Conservation (phyloP, 1,140 invertebrate genomes). For the Leptonema lineaticorne region DNA sequence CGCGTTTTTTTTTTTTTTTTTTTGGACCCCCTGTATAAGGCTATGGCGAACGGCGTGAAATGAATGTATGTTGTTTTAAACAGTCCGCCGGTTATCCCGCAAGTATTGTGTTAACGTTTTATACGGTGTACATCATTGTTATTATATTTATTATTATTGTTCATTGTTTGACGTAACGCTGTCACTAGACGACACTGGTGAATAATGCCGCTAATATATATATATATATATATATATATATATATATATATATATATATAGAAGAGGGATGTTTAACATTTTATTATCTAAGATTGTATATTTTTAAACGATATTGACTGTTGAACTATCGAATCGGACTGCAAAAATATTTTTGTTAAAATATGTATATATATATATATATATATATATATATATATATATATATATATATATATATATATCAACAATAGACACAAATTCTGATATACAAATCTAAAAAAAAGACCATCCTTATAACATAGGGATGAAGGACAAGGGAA, state of each 20-base stretch:
- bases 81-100: neutral
- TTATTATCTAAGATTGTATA: neutral
- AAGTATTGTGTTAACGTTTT: too few relatives aligned
- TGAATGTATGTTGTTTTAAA: constrained; percentile 21
- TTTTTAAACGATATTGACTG: neutral
- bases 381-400: neutral
- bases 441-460: neutral
- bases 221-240: neutral
- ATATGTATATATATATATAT: neutral
- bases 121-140: too few relatives aligned
- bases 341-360: neutral
- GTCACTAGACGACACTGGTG: constrained; percentile 18
- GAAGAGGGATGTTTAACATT: neutral
- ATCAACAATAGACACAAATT: neutral
- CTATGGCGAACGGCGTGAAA: neutral
- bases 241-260: neutral
- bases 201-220: constrained; percentile 17
- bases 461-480: neutral
- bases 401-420: neutral
- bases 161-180: constrained; percentile 15
- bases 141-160: too few relatives aligned
- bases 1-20: too few relatives aligned
- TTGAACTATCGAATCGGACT: neutral
- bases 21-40: neutral
- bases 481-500: too few relatives aligned